Base-by-base conservation (phyloP, 53 echinoderm and acorn worm species). In the Apostichopus leukothele region DNA sequence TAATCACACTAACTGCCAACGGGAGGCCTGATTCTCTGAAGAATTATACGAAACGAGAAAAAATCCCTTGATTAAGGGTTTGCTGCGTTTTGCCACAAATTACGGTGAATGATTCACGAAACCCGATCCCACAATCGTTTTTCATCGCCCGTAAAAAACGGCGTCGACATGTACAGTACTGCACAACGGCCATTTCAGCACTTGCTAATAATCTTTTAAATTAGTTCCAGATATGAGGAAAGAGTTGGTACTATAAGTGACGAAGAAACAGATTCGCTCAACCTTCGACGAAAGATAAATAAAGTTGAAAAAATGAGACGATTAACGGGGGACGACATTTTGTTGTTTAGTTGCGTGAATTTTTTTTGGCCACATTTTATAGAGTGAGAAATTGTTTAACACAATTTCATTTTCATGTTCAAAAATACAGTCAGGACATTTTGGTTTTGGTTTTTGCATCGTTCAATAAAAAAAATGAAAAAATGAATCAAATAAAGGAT, bases 1-100 rank as follows among this genome's bases (percentile, higher is more conserved):
- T 81, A 81, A 81, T 81, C 81, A 81, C 81, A 54, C 55, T 81
- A 81, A 81, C 81, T 81, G 81, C 81, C 81, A 81, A 81, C 12
- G 81, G 81, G 81, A 81, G 81, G 59, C 81, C 81, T 81, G 81
- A 81, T 81, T 81, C 81, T 54, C 81, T 7, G 22, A 81, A 81
- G 81, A 81, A 81, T 81, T 81, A 81, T 54, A 81, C 39, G 55
- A 81, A 55, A 54, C 60, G 53, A 81, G 22, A 81, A 71, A 71
- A 71, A 71, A 71, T 18, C 81, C 51, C 54, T 59, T 81, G 81
- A 81, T 81, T 81, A 81, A 81, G 55, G 59, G 81, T 81, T 81
- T 81, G 81, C 81, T 81, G 54, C 81, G 55, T 81, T 81, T 81
- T 81, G 81, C 81, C 81, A 81, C 81, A 81, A 81, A 81, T 81